A percentile compares a stretch with the other conserved stretches of the same genome.
These are phyloP conservation scores for Tuta absoluta DNA, from an alignment of 2,888 invertebrate species.

Conservation along the genomic window DNA sequence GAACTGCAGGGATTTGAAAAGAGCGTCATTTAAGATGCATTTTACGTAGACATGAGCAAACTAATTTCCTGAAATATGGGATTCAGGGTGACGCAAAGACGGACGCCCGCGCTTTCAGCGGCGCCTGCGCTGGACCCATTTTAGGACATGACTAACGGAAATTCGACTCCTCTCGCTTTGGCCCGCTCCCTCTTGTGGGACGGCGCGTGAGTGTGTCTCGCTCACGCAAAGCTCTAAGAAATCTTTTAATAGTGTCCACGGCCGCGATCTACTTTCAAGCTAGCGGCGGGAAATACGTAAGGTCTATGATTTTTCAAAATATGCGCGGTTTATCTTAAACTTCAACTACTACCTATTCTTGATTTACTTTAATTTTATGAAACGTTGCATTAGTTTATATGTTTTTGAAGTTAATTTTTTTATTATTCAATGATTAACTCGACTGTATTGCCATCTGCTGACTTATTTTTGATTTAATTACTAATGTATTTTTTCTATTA, in stretches of 20 bases:
- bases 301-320: slow-evolving; percentile 56
- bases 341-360: slow-evolving; percentile 5
- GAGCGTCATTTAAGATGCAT: slow-evolving; percentile 58
- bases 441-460: not conserved
- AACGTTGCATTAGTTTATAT: not conserved
- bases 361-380: not conserved
- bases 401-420: not conserved
- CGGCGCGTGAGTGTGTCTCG: slow-evolving; percentile 65
- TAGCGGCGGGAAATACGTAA: slow-evolving; percentile 76
- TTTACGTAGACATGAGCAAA: slow-evolving; percentile 59
- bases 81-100: slow-evolving; percentile 77
- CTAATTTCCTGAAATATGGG: slow-evolving; percentile 78
- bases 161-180: slow-evolving; percentile 82
- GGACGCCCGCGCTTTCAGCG: slow-evolving; percentile 80
- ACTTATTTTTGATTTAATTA: not conserved
- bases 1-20: slow-evolving; percentile 53
- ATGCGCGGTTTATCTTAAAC: slow-evolving; percentile 44
- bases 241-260: slow-evolving; percentile 83
- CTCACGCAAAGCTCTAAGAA: slow-evolving; percentile 80
- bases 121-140: slow-evolving; percentile 84
- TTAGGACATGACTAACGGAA: slow-evolving; percentile 87
- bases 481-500: slow-evolving; percentile 2
- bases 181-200: slow-evolving; percentile 76
- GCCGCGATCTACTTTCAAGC: slow-evolving; percentile 81
- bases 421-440: not conserved